Percentiles rank a stretch among this genome's conserved stretches.
Evolutionary conservation across 2,797 vertebrate species (phyloP).

Genomic region (Enteromius viviparus): DNA sequence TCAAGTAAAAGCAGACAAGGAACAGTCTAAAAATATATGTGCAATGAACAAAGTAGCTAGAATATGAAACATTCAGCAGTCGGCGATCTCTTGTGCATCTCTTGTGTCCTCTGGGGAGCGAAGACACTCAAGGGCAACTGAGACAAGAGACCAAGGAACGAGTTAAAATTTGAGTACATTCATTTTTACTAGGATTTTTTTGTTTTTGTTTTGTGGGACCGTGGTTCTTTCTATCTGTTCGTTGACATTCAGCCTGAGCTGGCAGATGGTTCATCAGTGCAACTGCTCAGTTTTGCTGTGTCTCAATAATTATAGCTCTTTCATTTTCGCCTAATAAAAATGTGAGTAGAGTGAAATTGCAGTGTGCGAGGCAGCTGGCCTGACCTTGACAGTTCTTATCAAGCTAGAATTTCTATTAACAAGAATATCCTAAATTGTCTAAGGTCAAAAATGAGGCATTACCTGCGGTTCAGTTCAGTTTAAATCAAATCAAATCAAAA

Average conservation of each 20-base stretch:
- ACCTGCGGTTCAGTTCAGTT: conserved; percentile 3
- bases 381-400: background rate
- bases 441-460: background rate
- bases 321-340: conserved; percentile 15
- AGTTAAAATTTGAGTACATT: background rate
- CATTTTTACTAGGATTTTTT: background rate
- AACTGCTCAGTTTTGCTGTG: conserved; percentile 22
- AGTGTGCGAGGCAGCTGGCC: background rate
- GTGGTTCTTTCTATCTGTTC: background rate
- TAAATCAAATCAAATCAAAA: conserved; percentile 20
- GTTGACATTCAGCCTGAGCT: conserved; percentile 8
- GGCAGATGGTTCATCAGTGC: conserved; percentile 27
- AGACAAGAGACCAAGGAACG: background rate
- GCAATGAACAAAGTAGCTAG: background rate
- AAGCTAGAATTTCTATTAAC: conserved; percentile 26
- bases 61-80: background rate
- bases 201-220: background rate
- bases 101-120: background rate
- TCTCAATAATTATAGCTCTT: conserved; percentile 18
- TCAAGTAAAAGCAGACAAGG: conserved; percentile 10
- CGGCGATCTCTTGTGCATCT: background rate
- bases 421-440: background rate
- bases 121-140: background rate
- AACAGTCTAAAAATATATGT: background rate
- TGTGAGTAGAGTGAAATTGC: conserved; percentile 20